Conservation (phyloP, 2,797 vertebrate species). For the Channa striata region DNA sequence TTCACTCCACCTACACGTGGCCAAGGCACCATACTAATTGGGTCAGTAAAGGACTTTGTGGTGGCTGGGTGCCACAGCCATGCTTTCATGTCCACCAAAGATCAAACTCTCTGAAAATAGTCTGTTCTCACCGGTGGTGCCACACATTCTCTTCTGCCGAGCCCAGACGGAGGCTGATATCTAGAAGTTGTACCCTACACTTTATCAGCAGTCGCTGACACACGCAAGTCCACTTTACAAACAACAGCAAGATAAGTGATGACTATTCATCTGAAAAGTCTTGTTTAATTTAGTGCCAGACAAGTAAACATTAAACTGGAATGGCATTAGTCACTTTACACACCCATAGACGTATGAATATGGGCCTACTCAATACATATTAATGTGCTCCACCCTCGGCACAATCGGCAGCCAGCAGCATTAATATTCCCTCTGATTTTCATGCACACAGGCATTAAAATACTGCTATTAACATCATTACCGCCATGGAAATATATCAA, state of each 20-base stretch:
- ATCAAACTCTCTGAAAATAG: conserved; percentile 26
- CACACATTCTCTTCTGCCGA: conserved; percentile 18
- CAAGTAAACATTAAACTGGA: conserved; percentile 42
- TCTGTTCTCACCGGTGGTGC: background rate
- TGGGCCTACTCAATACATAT: conserved; percentile 42
- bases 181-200: background rate
- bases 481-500: conserved; percentile 69
- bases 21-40: conserved; percentile 57
- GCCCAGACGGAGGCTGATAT: conserved; percentile 6
- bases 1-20: conserved; percentile 54
- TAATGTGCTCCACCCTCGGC: conserved; percentile 57
- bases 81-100: conserved; percentile 44
- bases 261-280: conserved; percentile 14
- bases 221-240: conserved; percentile 7
- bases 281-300: conserved; percentile 32
- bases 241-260: conserved; percentile 12
- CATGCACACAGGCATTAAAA: conserved; percentile 62
- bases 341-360: conserved; percentile 13
- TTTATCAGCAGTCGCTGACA: conserved; percentile 14
- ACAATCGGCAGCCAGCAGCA: conserved; percentile 28
- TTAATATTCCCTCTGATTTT: conserved; percentile 73
- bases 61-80: conserved; percentile 40
- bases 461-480: conserved; percentile 73
- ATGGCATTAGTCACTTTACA: conserved; percentile 32
- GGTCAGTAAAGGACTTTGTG: conserved; percentile 50